phyloP scores from a whole-genome alignment of 2,113 vertebrate genomes.

The Pituophis catenifer region DNA sequence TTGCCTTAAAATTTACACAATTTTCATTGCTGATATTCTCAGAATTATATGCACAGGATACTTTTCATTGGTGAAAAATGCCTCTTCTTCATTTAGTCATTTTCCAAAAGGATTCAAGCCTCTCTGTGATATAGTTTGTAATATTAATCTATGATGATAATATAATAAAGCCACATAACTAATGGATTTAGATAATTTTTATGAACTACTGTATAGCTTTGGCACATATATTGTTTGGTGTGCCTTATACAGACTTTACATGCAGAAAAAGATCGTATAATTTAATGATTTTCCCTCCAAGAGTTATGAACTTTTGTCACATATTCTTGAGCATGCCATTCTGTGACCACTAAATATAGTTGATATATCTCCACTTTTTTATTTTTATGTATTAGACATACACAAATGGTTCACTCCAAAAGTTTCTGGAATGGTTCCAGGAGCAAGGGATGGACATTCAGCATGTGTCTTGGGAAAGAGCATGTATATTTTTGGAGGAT shows the following conservation, averaged over 20 bases:
- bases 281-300: not conserved
- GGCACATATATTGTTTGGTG: not conserved
- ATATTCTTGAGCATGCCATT: not conserved
- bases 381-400: slow-evolving; percentile 70
- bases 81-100: slow-evolving; percentile 8
- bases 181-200: not conserved
- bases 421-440: slow-evolving; percentile 88
- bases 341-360: slow-evolving; percentile 45
- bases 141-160: not conserved
- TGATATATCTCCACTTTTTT: slow-evolving; percentile 13
- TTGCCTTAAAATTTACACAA: slow-evolving; percentile 9
- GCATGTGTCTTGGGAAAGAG: slow-evolving; percentile 89
- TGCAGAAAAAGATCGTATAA: not conserved
- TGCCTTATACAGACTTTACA: not conserved
- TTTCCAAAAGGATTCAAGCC: not conserved
- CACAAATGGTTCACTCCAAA: slow-evolving; percentile 93
- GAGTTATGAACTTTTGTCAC: not conserved
- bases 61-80: slow-evolving; percentile 19
- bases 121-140: not conserved
- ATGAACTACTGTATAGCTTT: not conserved
- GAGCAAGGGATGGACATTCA: slow-evolving; percentile 93
- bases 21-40: not conserved
- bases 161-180: not conserved
- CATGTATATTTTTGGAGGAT: slow-evolving; percentile 98
- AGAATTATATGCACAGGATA: slow-evolving; percentile 7